A percentile compares a stretch with the other conserved stretches of the same genome.
Evolutionary conservation across 2,797 vertebrate genomes (phyloP).

Genomic region (Catamblyrhynchus diadema): DNA sequence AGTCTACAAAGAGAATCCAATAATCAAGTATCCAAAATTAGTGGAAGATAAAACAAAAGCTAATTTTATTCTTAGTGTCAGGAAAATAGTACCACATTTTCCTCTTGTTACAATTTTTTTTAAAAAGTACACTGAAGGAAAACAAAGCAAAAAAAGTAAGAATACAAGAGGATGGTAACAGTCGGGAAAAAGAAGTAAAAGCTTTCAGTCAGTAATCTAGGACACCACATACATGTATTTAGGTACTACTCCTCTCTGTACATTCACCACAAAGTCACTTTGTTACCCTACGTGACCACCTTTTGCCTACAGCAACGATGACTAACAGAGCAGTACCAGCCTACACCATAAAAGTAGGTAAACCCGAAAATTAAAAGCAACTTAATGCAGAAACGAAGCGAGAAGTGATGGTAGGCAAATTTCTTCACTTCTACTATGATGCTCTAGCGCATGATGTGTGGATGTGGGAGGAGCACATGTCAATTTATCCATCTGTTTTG

Average conservation of each 20-base stretch:
- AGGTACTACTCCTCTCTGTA: neutral
- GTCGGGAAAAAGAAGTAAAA: neutral
- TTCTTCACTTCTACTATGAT: fast-evolving
- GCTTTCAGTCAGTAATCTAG: neutral
- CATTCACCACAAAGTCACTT: neutral
- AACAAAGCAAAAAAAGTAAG: neutral
- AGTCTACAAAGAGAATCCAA: neutral
- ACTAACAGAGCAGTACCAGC: neutral
- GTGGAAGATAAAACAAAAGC: neutral
- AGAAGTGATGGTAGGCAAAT: neutral
- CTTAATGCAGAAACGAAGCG: neutral
- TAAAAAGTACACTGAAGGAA: neutral
- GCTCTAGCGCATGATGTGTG: neutral
- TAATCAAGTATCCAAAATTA: neutral
- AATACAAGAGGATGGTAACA: neutral
- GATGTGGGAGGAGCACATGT: fast-evolving
- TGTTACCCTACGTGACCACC: fast-evolving
- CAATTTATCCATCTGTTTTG: neutral
- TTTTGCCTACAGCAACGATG: neutral
- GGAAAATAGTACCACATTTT: neutral
- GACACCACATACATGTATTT: neutral
- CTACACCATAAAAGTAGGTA: neutral
- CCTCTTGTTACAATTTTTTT: neutral
- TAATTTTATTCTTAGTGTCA: neutral
- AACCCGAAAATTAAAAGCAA: neutral